Evolutionary conservation across 2,113 vertebrate species (phyloP), one percentile per base, ranked within the genome.

Genomic region (Calidris pygmaea): DNA sequence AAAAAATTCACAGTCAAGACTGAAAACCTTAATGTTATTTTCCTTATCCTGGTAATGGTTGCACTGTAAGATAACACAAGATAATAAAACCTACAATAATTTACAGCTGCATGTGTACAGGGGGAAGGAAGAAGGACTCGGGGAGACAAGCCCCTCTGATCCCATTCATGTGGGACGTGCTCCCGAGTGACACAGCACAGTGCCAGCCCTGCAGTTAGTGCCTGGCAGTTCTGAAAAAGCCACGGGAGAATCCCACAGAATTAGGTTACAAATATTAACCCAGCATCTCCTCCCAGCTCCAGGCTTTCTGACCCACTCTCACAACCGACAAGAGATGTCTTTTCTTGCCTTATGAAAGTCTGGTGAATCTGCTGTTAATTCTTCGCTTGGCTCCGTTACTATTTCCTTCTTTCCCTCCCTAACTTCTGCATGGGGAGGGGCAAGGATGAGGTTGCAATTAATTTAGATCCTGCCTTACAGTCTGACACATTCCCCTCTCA

Each of bases 81-180:
- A 27, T 45, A n/a, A 52, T 14, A 63, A 65, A 75, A 16, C 18
- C 41, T 35, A 26, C 29, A 39, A 3, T 30, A 34, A 78, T 65
- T 72, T 78, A 39, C 53, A 56, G 39, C 56, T 67, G 34, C 14
- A 2, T 7, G 3, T 8, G 29, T 19, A 20, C 20, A 11, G 29
- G 10, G 24, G 15, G 8, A n/a, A 34, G 35, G 20, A 73, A 71
- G 63, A 50, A 47, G 35, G 0, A 0, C 58, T 41, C 0, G 0
- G 26, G 56, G 11, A 73, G 11, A 19, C 8, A 58, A 79, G 52
- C 10, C 67, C 60, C 58, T 76, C 47, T 0, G 1, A 19, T 19
- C 43, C 16, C 30, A 4, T 60, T 14, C 23, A 22, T 37, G 39
- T 10, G 48, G 75, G 29, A 56, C 0, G 0, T 12, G 55, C 20